Percentiles rank a stretch among this genome's conserved stretches.
Conservation (phyloP, 2,797 vertebrate species). For the Protonibea diacanthus region DNA sequence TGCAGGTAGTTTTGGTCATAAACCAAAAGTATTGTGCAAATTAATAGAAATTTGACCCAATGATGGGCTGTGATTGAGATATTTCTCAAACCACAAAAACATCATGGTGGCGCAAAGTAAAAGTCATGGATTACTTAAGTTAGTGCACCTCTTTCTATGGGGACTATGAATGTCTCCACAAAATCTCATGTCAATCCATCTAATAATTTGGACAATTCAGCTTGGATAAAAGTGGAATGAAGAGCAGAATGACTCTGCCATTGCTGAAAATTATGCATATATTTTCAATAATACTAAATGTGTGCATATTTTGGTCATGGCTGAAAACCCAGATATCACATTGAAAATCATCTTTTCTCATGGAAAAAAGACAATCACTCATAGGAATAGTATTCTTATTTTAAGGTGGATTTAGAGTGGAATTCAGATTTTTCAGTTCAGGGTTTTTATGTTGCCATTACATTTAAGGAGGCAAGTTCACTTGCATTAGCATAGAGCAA, state of each 20-base stretch:
- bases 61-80: not conserved
- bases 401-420: not conserved
- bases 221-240: not conserved
- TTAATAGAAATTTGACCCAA: not conserved
- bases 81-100: not conserved
- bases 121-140: no score
- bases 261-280: not conserved
- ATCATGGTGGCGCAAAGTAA: no score
- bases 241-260: not conserved
- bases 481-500: conserved; percentile 7
- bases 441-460: conserved; percentile 13
- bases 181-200: not conserved
- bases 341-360: not conserved
- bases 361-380: no score
- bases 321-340: conserved; percentile 1
- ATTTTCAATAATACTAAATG: not conserved
- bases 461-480: conserved; percentile 16
- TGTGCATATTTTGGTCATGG: not conserved
- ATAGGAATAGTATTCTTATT: not conserved
- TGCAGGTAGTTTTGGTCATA: not conserved
- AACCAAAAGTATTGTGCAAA: not conserved
- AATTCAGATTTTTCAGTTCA: not conserved
- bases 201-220: not conserved
- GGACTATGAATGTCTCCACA: not conserved
- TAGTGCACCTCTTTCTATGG: not conserved